Evolutionary conservation across 2,888 invertebrate species (phyloP).

Genomic region (Ceriagrion tenellum): DNA sequence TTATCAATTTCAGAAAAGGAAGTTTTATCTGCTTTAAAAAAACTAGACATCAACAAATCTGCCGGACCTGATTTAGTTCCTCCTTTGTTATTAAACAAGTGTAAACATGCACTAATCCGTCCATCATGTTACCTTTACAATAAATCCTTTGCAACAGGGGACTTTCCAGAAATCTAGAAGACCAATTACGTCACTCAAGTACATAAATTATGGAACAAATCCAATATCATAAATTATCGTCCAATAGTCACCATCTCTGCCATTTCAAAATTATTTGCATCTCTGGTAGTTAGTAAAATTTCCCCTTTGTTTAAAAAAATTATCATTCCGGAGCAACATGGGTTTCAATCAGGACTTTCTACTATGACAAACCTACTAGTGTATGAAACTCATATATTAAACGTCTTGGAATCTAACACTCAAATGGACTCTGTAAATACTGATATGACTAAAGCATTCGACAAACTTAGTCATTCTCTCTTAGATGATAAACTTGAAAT

Average conservation of each 20-base stretch:
- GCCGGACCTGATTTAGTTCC: too few relatives aligned
- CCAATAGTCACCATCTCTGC: not conserved
- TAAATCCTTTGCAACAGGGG: too few relatives aligned
- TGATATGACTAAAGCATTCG: not conserved
- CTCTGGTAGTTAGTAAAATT: not conserved
- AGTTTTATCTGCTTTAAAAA: too few relatives aligned
- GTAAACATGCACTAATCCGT: too few relatives aligned
- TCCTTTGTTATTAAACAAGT: too few relatives aligned
- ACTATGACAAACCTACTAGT: not conserved
- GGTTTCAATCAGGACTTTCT: not conserved
- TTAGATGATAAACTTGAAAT: not conserved
- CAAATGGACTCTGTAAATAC: not conserved
- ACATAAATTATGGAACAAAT: not conserved
- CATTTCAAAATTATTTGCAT: not conserved
- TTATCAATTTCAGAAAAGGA: too few relatives aligned
- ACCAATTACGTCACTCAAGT: not conserved
- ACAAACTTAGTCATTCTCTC: not conserved
- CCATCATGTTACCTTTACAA: too few relatives aligned
- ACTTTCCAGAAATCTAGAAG: too few relatives aligned
- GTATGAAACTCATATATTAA: not conserved
- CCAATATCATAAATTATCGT: not conserved
- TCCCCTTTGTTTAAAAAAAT: not conserved
- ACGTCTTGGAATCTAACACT: not conserved
- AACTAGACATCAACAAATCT: too few relatives aligned
- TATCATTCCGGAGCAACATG: constrained; percentile 19